phyloP scores from a whole-genome alignment of 2,888 invertebrate species.

The Dromius quadrimaculatus region DNA sequence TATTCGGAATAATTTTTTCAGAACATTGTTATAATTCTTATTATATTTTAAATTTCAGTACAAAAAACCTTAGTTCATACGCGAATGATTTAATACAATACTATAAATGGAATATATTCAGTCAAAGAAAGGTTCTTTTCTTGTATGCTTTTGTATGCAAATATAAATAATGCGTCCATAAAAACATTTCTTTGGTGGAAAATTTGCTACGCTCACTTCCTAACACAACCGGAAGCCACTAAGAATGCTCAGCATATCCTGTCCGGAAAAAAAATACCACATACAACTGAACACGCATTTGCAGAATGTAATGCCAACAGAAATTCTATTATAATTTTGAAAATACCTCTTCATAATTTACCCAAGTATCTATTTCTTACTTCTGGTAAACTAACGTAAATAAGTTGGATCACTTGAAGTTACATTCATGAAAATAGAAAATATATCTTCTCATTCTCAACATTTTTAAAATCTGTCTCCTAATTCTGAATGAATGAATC shows the following conservation, averaged over 20 bases:
- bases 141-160: slow-evolving; percentile 18
- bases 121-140: slow-evolving; percentile 1
- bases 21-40: too few relatives aligned
- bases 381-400: slow-evolving; percentile 2
- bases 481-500: not conserved
- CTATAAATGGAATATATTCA: too few relatives aligned
- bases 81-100: too few relatives aligned
- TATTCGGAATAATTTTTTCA: too few relatives aligned
- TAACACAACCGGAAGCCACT: slow-evolving; percentile 15
- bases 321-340: slow-evolving; percentile 14
- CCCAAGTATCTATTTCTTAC: slow-evolving; percentile 9
- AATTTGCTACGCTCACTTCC: slow-evolving; percentile 28
- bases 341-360: slow-evolving; percentile 1
- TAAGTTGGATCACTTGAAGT: slow-evolving; percentile 16
- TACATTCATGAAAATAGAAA: slow-evolving; percentile 1
- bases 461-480: slow-evolving; percentile 13
- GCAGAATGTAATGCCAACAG: not conserved
- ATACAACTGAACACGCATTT: slow-evolving; percentile 13
- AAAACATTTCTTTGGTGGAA: slow-evolving; percentile 17
- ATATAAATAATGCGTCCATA: slow-evolving; percentile 24
- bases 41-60: too few relatives aligned
- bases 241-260: slow-evolving; percentile 25
- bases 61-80: too few relatives aligned
- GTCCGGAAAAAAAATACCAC: slow-evolving; percentile 20
- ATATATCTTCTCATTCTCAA: slow-evolving; percentile 19